These are phyloP conservation scores for Heterohyrax brucei DNA, from an alignment of 2,797 vertebrate genomes.

Conservation along the genomic window DNA sequence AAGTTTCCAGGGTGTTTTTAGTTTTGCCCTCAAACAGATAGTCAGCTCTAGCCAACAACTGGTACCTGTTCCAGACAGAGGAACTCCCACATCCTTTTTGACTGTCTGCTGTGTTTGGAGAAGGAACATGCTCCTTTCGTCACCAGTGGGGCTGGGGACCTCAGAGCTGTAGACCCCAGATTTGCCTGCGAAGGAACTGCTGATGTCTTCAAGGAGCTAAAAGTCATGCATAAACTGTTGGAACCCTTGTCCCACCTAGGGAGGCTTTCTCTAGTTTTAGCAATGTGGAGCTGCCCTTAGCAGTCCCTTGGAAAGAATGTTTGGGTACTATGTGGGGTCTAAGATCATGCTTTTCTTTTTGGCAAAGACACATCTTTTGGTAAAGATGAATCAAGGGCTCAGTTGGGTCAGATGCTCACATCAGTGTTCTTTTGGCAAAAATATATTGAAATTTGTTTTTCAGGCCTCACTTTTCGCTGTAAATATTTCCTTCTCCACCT, in stretches of 20 bases:
- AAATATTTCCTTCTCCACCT: not conserved
- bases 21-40: slow-evolving; percentile 75
- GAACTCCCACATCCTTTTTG: not conserved
- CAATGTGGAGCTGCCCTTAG: not conserved
- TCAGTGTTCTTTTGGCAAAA: not conserved
- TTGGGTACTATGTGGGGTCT: not conserved
- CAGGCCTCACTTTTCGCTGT: not conserved
- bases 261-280: not conserved
- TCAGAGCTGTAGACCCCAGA: not conserved
- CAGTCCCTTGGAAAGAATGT: not conserved
- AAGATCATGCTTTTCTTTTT: not conserved
- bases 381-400: not conserved
- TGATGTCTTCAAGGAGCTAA: not conserved
- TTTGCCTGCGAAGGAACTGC: not conserved
- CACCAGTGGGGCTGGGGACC: not conserved
- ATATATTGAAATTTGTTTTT: not conserved
- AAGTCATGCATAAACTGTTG: not conserved
- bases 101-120: not conserved
- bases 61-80: slow-evolving; percentile 77
- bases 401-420: not conserved
- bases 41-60: slow-evolving; percentile 66
- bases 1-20: slow-evolving; percentile 77
- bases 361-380: not conserved
- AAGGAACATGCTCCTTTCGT: not conserved
- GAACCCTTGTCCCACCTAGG: not conserved